These are phyloP conservation scores for Cuculus canorus DNA, from an alignment of 2,797 vertebrate species.

Conservation along the genomic window DNA sequence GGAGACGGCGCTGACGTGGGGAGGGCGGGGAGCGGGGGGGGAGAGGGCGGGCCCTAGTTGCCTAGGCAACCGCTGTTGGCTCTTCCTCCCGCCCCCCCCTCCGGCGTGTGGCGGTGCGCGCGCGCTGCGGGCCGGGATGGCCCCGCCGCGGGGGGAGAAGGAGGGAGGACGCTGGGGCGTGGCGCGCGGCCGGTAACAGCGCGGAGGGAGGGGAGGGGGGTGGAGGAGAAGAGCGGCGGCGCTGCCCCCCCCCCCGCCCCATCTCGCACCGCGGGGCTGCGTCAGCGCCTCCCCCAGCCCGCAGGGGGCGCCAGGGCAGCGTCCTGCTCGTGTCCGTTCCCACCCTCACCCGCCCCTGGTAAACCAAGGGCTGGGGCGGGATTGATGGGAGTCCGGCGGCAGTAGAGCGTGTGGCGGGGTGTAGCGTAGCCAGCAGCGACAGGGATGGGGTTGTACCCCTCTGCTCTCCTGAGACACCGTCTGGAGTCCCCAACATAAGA, in stretches of 20 bases:
- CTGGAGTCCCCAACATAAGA: no score
- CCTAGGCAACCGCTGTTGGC: constrained; percentile 7
- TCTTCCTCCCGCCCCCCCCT: neutral
- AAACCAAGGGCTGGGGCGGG: no score
- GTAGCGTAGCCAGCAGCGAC: no score
- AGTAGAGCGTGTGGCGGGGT: no score
- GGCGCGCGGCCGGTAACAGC: neutral
- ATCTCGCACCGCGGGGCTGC: neutral
- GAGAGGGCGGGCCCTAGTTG: constrained; percentile 53
- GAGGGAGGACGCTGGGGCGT: neutral
- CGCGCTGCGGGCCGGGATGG: neutral
- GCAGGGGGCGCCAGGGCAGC: neutral
- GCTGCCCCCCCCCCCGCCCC: no score
- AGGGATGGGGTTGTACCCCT: no score
- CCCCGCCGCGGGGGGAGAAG: neutral
- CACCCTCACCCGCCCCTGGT: no score
- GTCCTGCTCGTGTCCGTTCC: no score
- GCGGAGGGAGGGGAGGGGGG: neutral
- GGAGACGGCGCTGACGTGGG: constrained; percentile 78
- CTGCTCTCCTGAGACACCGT: no score
- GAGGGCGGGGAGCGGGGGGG: neutral
- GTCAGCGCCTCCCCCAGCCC: neutral
- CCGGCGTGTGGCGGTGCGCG: neutral
- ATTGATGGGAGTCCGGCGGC: no score
- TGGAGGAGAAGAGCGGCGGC: no score